Evolutionary conservation across 2,888 invertebrate genomes (phyloP), one percentile per base, ranked within the genome.

Genomic region (Dendrolimus pini): DNA sequence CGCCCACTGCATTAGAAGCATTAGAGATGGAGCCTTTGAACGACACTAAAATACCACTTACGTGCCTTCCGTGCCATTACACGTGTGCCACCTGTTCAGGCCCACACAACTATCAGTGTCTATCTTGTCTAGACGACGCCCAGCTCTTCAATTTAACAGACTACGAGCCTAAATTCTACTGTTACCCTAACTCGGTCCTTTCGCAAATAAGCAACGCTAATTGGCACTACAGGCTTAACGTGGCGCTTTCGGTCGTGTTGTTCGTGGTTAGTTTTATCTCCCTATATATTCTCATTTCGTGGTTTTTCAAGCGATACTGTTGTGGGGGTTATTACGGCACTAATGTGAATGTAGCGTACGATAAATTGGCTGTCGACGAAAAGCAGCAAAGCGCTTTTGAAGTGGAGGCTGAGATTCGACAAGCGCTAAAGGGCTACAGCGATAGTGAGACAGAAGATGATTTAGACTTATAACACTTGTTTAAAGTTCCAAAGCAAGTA

Each of bases 61-160:
- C 89, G 57, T 96, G 96, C 73, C 81, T 93, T 2, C 83, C 89
- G 42, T 96, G 96, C 75, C 95, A 96, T 82, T 95, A 96, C 77
- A 92, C 94, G n/a, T 96, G 96, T 77, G 91, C 91, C 59, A 89
- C 91, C 9, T 96, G 96, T 73, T 80, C 84, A 8, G 95, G 95
- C 9, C 93, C 95, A 8, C 91, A 92, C 66, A 93, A 94, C 79
- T 93, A 92, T 71, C 93, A 95, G 70, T 96, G 96, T 78, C 80
- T 89, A 54, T 83, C 92, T 7, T 96, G 96, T 79, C 92, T 92
- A 72, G 91, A 91, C 7, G 96, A 96, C 75, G 93, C 95, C 7
- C 80, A 84, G 63, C 80, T 94, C 56, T 85, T 84, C 65, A 88
- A 86, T 63, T 62, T 72, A 61, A 85, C 89, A 8, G 84, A 84